Evolutionary conservation across 2,113 vertebrate genomes (phyloP), one percentile per base, ranked within the genome.

Genomic region (Daubentonia madagascariensis): DNA sequence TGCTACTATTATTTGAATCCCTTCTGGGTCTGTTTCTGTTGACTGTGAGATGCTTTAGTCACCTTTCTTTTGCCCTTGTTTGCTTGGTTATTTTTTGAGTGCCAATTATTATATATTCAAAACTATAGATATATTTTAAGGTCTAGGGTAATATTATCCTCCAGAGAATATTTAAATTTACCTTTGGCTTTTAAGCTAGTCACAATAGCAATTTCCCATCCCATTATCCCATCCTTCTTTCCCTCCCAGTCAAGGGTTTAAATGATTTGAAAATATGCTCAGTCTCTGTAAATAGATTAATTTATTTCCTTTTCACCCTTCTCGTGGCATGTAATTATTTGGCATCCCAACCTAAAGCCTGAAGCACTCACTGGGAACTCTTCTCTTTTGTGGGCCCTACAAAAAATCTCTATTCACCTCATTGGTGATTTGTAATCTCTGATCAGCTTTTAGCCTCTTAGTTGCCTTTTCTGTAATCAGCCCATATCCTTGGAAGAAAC

Each of bases 371-470:
- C 40, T 89, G 65, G 23, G 8, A 70, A n/a, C 25, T 61, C 23
- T 8, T 86, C 8, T 43, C 30, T 88, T 90, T 76, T 23, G 22
- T 83, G 57, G 68, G 22, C 28, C 9, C 35, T 79, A 75, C 3
- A 92, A 50, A 80, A 63, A 86, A 73, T 86, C 59, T 17, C 6
- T 95, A 2, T 85, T 85, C 9, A 59, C 32, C 16, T 16, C 85
- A 22, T 76, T 89, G 50, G 72, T 84, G 30, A 75, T 87, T 90
- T 95, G 50, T 88, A 91, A 86, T 63, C 79, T 86, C 68, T 68
- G 28, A 65, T 89, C 17, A 85, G 18, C 28, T 76, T 91, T 70
- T 89, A 28, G 68, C 61, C 18, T 92, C 40, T 61, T 90, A 54
- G 4, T 59, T 84, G 22, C 61, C 18, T 89, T 50, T 96, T 67